phyloP scores from a whole-genome alignment of 2,888 invertebrate genomes.

The Amaurobius ferox region DNA sequence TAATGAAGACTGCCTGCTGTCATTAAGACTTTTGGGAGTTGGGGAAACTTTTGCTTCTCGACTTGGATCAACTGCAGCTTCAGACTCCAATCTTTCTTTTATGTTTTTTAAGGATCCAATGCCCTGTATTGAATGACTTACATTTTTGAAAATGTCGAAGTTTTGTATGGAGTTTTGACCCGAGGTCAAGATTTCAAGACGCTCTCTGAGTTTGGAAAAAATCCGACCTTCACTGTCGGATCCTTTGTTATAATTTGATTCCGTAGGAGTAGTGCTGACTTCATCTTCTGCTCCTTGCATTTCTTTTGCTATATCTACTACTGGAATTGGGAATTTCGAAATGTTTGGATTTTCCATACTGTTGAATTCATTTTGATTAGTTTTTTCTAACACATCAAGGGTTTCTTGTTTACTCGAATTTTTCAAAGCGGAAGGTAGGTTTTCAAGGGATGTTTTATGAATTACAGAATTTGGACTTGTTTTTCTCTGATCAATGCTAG shows the following conservation, averaged over 20 bases:
- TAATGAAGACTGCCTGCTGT: slow-evolving; percentile 61
- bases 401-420: slow-evolving; percentile 18
- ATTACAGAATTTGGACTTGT: background rate
- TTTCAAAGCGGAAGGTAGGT: slow-evolving; percentile 32
- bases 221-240: slow-evolving; percentile 39
- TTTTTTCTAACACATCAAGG: background rate
- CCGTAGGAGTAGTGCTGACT: background rate
- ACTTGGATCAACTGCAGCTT: slow-evolving; percentile 12
- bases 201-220: slow-evolving; percentile 46
- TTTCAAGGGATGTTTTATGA: slow-evolving; percentile 22
- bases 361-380: background rate
- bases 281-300: background rate
- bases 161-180: slow-evolving; percentile 38
- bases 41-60: slow-evolving; percentile 39
- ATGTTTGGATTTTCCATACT: background rate
- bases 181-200: slow-evolving; percentile 57
- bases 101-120: slow-evolving; percentile 40
- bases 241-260: background rate
- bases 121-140: slow-evolving; percentile 30
- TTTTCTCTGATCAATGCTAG: slow-evolving; percentile 21
- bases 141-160: slow-evolving; percentile 54
- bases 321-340: background rate
- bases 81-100: slow-evolving; percentile 42
- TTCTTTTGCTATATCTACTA: background rate
- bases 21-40: slow-evolving; percentile 45